Conservation (phyloP, 2,113 vertebrate species). For the Maccullochella peelii region DNA sequence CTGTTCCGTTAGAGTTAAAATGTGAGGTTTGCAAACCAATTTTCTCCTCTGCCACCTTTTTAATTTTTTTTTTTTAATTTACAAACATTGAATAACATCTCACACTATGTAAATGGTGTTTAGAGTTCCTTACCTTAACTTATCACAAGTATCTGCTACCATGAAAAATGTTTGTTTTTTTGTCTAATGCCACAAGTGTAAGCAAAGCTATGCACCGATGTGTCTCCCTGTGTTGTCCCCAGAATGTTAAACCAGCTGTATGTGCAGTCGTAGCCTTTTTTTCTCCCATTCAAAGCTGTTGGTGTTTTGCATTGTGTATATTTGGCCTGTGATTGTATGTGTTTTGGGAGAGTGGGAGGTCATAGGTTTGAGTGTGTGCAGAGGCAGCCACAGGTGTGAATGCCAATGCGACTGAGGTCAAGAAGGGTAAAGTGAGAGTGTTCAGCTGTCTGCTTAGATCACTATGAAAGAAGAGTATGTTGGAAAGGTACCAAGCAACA, state of each 20-base stretch:
- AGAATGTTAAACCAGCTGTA: not conserved
- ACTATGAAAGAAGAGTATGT: constrained; percentile 69
- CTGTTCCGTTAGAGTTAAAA: not conserved
- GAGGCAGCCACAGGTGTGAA: constrained; percentile 81
- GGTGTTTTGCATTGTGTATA: constrained; percentile 19
- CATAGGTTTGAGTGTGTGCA: constrained; percentile 45
- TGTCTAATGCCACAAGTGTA: not conserved
- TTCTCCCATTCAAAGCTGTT: not conserved
- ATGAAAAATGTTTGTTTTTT: not conserved
- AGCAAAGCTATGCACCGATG: not conserved
- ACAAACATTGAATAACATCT: not conserved
- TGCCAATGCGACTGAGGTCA: constrained; percentile 83
- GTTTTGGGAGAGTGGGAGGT: constrained; percentile 34
- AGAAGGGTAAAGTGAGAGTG: constrained; percentile 84
- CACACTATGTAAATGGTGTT: not conserved
- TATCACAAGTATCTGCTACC: not conserved
- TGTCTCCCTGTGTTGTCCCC: not conserved
- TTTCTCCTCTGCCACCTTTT: not conserved
- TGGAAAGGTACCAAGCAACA: constrained; percentile 67
- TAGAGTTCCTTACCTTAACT: not conserved
- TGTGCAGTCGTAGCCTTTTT: not conserved
- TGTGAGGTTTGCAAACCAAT: not conserved
- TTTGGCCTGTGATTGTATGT: constrained; percentile 32
- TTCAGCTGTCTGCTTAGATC: constrained; percentile 84
- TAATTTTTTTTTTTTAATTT: not conserved